These are phyloP conservation scores for Protonemura montana DNA, from an alignment of 2,888 invertebrate genomes.

Conservation along the genomic window DNA sequence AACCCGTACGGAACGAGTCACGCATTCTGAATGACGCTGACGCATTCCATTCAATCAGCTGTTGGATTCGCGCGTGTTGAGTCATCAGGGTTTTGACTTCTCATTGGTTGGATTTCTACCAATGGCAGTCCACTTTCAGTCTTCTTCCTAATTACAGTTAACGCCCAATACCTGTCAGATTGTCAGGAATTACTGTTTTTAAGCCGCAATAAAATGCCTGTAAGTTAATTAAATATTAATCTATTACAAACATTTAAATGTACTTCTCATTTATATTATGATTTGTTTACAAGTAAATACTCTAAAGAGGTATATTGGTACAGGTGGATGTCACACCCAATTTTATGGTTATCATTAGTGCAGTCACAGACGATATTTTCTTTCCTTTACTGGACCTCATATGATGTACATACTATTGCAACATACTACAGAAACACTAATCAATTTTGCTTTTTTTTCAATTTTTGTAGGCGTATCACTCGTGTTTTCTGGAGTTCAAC, in stretches of 20 bases:
- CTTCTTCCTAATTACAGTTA: neutral
- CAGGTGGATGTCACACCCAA: neutral
- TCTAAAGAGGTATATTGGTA: neutral
- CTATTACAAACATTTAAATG: neutral
- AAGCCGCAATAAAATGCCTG: neutral
- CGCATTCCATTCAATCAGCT: slow-evolving; percentile 12
- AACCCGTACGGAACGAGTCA: neutral
- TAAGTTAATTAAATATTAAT: neutral
- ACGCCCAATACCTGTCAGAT: neutral
- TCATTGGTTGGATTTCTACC: neutral
- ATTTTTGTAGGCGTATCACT: slow-evolving; percentile 89
- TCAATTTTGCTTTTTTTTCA: neutral
- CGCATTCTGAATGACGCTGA: neutral
- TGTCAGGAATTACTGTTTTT: neutral
- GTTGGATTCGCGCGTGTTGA: neutral
- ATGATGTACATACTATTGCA: too few species aligned
- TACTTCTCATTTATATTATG: neutral
- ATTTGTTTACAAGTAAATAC: neutral
- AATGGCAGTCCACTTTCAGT: neutral
- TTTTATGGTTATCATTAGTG: neutral
- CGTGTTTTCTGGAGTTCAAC: slow-evolving; percentile 78
- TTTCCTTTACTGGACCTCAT: too few species aligned
- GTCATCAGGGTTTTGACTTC: neutral
- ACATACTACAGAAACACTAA: too few species aligned
- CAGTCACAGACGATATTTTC: too few species aligned